Percentiles rank a stretch among this genome's conserved stretches.
phyloP scores from a whole-genome alignment of 2,113 vertebrate species.

The Plestiodon gilberti region DNA sequence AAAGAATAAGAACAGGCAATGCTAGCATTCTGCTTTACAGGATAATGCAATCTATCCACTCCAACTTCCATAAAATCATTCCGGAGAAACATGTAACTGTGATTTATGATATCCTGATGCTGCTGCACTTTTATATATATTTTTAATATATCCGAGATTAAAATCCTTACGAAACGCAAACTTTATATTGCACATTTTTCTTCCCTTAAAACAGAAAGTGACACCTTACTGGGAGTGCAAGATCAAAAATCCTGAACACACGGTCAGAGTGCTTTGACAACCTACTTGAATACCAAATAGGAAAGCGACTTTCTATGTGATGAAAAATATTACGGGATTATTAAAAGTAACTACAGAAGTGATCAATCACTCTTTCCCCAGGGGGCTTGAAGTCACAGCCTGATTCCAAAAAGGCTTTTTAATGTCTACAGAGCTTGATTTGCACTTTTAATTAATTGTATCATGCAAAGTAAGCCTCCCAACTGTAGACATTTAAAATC shows the following conservation, averaged over 20 bases:
- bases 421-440: conserved; percentile 48
- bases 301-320: conserved; percentile 70
- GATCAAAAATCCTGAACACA: conserved; percentile 56
- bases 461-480: conserved; percentile 22
- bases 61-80: conserved; percentile 61
- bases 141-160: conserved; percentile 68
- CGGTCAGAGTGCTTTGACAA: conserved; percentile 50
- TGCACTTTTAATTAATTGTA: conserved; percentile 61
- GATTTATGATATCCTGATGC: conserved; percentile 71
- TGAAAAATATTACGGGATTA: conserved; percentile 72
- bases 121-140: conserved; percentile 30
- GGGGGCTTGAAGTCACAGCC: conserved; percentile 45
- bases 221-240: conserved; percentile 54
- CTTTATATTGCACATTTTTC: conserved; percentile 67
- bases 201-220: conserved; percentile 59
- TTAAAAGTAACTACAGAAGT: conserved; percentile 63
- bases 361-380: conserved; percentile 67
- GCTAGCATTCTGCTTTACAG: conserved; percentile 53
- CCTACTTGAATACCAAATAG: conserved; percentile 69
- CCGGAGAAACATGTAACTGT: conserved; percentile 60
- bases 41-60: conserved; percentile 51
- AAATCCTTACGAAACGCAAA: conserved; percentile 69
- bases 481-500: conserved; percentile 49
- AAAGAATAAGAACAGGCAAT: conserved; percentile 62
- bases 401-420: conserved; percentile 67